Evolutionary conservation across 2,113 vertebrate genomes (phyloP).

Genomic region (Mugil cephalus): DNA sequence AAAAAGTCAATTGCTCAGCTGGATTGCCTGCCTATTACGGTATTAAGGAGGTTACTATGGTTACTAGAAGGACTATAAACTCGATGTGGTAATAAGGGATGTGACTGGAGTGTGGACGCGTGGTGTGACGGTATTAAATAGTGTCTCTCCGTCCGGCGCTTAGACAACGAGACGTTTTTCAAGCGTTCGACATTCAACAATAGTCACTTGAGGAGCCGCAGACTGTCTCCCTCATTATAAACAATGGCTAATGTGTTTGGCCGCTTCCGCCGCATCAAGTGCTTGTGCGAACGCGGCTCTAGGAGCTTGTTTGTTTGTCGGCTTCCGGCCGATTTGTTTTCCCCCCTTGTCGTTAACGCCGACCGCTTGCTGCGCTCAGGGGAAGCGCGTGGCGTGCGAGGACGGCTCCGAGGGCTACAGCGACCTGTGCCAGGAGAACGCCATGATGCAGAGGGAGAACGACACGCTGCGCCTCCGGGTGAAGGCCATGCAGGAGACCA

Average conservation of each 20-base stretch:
- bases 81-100: conserved; percentile 51
- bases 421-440: conserved; percentile 92
- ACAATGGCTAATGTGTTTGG: conserved; percentile 36
- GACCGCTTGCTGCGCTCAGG: conserved; percentile 79
- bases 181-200: conserved; percentile 51
- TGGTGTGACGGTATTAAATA: conserved; percentile 37
- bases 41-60: conserved; percentile 20
- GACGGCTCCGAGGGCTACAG: conserved; percentile 92
- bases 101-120: conserved; percentile 43
- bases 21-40: conserved; percentile 7
- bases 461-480: conserved; percentile 90
- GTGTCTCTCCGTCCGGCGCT: conserved; percentile 47
- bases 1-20: conserved; percentile 19
- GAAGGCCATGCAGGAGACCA: conserved; percentile 98
- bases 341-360: neutral
- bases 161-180: conserved; percentile 48
- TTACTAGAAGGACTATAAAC: conserved; percentile 44
- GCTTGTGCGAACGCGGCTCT: neutral
- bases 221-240: neutral
- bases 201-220: conserved; percentile 32
- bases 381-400: conserved; percentile 92
- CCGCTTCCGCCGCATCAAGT: neutral
- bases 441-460: conserved; percentile 95
- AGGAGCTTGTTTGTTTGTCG: conserved; percentile 6
- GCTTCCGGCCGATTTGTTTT: neutral